Conservation (phyloP, 2,113 vertebrate genomes). For the Cheilinus undulatus region DNA sequence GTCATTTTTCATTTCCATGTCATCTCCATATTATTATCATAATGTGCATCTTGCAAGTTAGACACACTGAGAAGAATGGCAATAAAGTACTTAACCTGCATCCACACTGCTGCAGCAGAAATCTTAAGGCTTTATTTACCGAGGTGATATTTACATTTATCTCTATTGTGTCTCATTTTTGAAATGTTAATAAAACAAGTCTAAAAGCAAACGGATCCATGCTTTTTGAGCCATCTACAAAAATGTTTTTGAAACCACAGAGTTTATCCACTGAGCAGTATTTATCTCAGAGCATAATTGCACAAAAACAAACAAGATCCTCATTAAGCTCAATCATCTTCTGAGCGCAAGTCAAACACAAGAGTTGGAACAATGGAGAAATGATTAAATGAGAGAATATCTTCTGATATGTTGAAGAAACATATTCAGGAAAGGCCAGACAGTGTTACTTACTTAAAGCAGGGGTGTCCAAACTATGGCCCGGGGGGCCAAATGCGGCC, state of each 20-base stretch:
- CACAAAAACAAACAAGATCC: not conserved
- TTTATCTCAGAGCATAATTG: not conserved
- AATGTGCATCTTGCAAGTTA: conserved; percentile 27
- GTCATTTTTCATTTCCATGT: conserved; percentile 61
- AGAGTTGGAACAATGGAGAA: conserved; percentile 20
- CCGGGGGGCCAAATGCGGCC: too few relatives aligned
- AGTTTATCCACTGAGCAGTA: not conserved
- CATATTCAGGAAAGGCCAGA: conserved; percentile 1
- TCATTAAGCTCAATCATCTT: conserved; percentile 16
- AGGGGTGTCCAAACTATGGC: too few relatives aligned
- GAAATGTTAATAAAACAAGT: conserved; percentile 8
- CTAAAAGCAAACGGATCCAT: not conserved
- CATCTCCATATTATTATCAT: conserved; percentile 65
- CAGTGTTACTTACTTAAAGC: too few relatives aligned
- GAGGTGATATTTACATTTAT: not conserved
- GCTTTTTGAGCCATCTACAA: not conserved
- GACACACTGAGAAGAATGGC: not conserved
- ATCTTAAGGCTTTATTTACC: not conserved
- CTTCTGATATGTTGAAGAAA: conserved; percentile 15
- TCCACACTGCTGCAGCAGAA: not conserved
- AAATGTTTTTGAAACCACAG: conserved; percentile 11
- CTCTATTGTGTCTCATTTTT: not conserved
- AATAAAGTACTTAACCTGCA: not conserved
- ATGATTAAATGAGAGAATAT: conserved; percentile 11
- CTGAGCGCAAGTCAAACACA: too few relatives aligned